Base-by-base conservation (phyloP, 2,113 vertebrate species). In the Alligator sinensis region DNA sequence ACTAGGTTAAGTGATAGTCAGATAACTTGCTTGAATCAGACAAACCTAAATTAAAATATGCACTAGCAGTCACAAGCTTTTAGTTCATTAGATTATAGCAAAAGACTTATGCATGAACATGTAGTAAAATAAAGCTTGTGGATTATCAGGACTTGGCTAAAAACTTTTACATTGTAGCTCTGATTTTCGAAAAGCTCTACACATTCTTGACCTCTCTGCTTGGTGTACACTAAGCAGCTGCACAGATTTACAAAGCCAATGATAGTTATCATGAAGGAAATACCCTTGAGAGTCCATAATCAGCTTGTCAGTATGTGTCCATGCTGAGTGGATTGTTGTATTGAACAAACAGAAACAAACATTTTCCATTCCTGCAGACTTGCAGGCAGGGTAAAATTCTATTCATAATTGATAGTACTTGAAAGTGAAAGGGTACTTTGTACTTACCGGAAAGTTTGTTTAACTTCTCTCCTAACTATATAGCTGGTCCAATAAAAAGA, bases 181-280 rank as follows among this genome's bases (percentile, higher is more conserved):
- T 12, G 30, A 25, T 86, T 84, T 54, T 76, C 88, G 88, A 83
- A 80, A 86, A 85, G 27, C 47, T 92, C 61, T 4, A 4, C 9
- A 74, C 0, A 5, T 34, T 91, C 70, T 78, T 92, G 86, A 47
- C 88, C 78, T 93, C 92, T 87, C 88, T 86, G 66, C 13, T 21
- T 80, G 24, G 86, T 58, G 47, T 24, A 87, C 54, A 57, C 10
- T 22, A 77, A 84, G 58, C 55, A 95, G 47, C 22, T 80, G 16
- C 17, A 55, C 10, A 1, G 1, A 84, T 74, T 92, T 13, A 11
- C 4, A 63, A 9, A 92, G 57, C 7, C 84, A 90, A 86, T 89
- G 82, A 58, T 86, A 81, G 79, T 0, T 34, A 57, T 18, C 4
- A 76, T 0, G 1, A 72, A 15, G 86, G 60, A 84, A 89, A 38